phyloP scores from a whole-genome alignment of 2,113 vertebrate species.

The Chrysemys picta region DNA sequence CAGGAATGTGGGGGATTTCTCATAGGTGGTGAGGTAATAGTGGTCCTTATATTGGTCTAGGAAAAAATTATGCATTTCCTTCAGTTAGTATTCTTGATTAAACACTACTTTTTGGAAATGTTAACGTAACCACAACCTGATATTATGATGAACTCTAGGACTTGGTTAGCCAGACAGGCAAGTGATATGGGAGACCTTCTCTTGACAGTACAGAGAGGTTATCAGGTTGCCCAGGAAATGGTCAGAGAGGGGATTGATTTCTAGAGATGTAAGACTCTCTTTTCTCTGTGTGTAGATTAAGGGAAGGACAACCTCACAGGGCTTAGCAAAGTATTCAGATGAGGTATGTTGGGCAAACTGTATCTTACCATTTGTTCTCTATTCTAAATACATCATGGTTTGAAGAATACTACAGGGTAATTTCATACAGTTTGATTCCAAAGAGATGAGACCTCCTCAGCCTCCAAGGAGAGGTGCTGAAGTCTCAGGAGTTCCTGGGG shows the following conservation, averaged over 20 bases:
- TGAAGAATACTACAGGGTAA: background rate
- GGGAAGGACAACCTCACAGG: background rate
- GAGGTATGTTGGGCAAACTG: background rate
- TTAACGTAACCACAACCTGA: background rate
- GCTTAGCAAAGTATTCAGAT: background rate
- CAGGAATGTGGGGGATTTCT: background rate
- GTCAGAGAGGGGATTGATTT: background rate
- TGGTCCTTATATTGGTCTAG: background rate
- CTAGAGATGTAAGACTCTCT: background rate
- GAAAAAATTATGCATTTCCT: background rate
- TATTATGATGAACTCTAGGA: background rate
- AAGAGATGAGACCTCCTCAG: background rate
- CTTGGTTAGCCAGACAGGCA: background rate
- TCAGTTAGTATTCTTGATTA: background rate
- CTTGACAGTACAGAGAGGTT: accelerated
- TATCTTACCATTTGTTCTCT: background rate
- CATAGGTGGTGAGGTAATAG: background rate
- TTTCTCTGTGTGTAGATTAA: background rate
- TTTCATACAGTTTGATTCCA: background rate
- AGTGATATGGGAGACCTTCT: background rate
- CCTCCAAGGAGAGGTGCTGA: background rate
- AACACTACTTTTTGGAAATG: background rate
- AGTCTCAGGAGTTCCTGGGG: background rate
- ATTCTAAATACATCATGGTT: background rate
- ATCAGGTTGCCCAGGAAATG: background rate